Evolutionary conservation across 2,797 vertebrate species (phyloP).

Genomic region (Coccyzus lansbergi): DNA sequence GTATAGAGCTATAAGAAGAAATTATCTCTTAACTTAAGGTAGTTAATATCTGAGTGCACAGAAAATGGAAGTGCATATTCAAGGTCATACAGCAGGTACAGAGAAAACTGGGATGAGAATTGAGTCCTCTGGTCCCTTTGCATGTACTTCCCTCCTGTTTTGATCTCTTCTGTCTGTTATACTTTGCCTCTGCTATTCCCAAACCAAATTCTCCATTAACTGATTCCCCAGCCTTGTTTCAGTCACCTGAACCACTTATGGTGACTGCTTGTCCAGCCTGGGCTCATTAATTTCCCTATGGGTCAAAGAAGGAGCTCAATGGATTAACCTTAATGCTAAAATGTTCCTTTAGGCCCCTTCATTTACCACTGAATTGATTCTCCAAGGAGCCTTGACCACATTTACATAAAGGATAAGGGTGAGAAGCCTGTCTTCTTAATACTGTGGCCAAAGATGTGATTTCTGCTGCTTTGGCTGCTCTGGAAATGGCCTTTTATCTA

Average conservation of each 20-base stretch:
- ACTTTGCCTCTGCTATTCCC: neutral
- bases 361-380: no score
- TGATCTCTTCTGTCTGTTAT: neutral
- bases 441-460: neutral
- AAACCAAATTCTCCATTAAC: neutral
- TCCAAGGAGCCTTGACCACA: no score
- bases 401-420: neutral
- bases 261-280: neutral
- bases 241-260: neutral
- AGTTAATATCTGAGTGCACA: neutral
- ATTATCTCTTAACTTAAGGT: no score
- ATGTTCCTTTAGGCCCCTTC: no score
- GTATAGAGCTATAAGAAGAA: neutral
- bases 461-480: neutral
- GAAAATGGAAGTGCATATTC: accelerated
- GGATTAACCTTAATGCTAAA: neutral
- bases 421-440: no score
- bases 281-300: neutral
- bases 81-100: neutral
- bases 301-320: neutral
- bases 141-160: neutral
- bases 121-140: neutral
- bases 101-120: neutral
- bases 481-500: neutral
- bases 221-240: neutral